Evolutionary conservation across 2,797 vertebrate species (phyloP), one percentile per base, ranked within the genome.

Genomic region (Australoheros facetus): DNA sequence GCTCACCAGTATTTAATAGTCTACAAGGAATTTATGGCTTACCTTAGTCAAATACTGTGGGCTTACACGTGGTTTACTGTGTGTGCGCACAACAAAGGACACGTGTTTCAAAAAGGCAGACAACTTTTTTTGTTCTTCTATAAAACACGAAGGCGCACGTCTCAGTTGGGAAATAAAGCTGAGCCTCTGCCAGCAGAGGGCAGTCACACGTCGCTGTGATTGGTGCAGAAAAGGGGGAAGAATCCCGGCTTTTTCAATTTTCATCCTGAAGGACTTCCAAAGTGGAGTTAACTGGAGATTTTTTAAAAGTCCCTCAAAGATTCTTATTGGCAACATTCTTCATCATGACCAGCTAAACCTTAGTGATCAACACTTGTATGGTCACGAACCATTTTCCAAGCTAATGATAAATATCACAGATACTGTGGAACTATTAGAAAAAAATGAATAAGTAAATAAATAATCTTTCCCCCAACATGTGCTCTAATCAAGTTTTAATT

Each of bases 131-230:
- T 48, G 14, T 42, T 64, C 60, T 7, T 26, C 45, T 64, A 26
- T 64, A 42, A 45, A 64, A 26, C 26, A 28, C 26, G 37, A 3
- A 42, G 3, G 12, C 12, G 12, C 39, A 13, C 60, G 37, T 45
- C 37, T 42, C 48, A 42, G 5, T 7, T 70, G 10, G 12, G 26
- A 42, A 4, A 5, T 32, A 64, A 9, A 10, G 17, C 28, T 2
- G 2, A 23, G 7, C 21, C 1, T 2, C 0, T 16, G 45, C 84
- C 91, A 89, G 79, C 85, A 89, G 90, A 54, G 81, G 89, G 81
- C 80, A 84, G 82, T 23, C 58, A 80, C 21, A 10, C 12, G 8
- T 42, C 21, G 75, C 4, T 66, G 7, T 17, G 6, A 2, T 2
- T 7, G 17, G 3, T 30, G n/a, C 4, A 7, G 21, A 45, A 7